These are phyloP conservation scores for Glaucopsyche alexis DNA, from an alignment of 2,888 invertebrate species.

Conservation along the genomic window DNA sequence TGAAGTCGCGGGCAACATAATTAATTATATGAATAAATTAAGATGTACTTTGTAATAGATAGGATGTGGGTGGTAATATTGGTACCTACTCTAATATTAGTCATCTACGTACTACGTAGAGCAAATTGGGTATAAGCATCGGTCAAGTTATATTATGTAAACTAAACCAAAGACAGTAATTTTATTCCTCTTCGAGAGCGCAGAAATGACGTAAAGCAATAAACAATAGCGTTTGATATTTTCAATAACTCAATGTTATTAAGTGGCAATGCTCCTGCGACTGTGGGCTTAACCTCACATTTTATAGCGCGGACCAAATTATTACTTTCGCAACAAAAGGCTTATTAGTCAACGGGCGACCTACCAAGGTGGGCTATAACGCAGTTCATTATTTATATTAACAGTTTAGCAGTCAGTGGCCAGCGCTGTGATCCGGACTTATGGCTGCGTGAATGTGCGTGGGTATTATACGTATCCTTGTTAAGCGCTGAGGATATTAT, in stretches of 20 bases:
- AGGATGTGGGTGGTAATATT: too few relatives aligned
- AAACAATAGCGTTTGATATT: constrained; percentile 3
- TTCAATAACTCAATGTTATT: constrained; percentile 11
- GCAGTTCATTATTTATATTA: constrained; percentile 80
- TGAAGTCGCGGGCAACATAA: too few relatives aligned
- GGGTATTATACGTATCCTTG: constrained; percentile 79
- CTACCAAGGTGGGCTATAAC: constrained; percentile 70
- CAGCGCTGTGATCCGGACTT: constrained; percentile 68
- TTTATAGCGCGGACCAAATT: constrained; percentile 48
- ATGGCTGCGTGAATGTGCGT: constrained; percentile 77
- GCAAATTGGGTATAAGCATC: too few relatives aligned
- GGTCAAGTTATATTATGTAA: neutral
- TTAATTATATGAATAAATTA: too few relatives aligned
- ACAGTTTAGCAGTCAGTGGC: constrained; percentile 79
- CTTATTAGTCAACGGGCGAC: constrained; percentile 74
- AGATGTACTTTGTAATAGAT: too few relatives aligned
- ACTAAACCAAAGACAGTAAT: neutral
- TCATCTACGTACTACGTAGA: too few relatives aligned
- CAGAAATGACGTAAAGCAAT: neutral
- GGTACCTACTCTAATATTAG: too few relatives aligned
- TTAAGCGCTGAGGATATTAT: constrained; percentile 79
- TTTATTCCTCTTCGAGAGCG: neutral
- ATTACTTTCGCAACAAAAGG: constrained; percentile 63
- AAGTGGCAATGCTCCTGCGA: constrained; percentile 30
- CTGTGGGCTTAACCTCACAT: constrained; percentile 32